Conservation (phyloP, 2,888 invertebrate genomes). For the Athetis lepigone region DNA sequence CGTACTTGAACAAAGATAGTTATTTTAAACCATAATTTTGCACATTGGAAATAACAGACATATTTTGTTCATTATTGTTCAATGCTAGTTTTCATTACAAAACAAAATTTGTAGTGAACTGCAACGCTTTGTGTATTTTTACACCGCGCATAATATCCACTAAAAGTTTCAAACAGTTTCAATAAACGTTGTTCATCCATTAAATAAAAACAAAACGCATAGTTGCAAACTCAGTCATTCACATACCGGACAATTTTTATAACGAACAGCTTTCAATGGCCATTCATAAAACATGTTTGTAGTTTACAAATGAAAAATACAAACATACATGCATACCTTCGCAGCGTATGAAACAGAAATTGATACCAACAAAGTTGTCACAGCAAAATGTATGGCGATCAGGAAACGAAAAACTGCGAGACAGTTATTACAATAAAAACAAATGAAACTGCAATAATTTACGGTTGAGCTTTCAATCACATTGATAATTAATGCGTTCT, state of each 20-base stretch:
- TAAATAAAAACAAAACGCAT: constrained; percentile 10
- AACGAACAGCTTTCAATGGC: constrained; percentile 29
- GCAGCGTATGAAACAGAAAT: constrained; percentile 28
- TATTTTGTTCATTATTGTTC: too few species aligned
- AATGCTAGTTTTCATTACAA: too few species aligned
- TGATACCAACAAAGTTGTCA: constrained; percentile 52
- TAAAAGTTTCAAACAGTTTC: constrained; percentile 1
- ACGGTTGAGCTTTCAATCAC: constrained; percentile 61
- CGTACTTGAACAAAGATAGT: too few species aligned
- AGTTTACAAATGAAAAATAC: constrained; percentile 32
- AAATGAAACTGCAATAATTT: constrained; percentile 55
- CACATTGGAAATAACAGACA: too few species aligned
- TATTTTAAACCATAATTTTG: too few species aligned
- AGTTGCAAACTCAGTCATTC: constrained; percentile 12
- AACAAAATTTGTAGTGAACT: neutral
- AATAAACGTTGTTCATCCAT: constrained; percentile 6
- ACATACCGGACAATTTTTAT: constrained; percentile 16
- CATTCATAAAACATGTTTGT: constrained; percentile 48
- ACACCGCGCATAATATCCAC: neutral
- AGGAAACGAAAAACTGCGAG: constrained; percentile 33
- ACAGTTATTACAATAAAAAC: constrained; percentile 41
- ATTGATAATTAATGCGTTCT: constrained; percentile 60
- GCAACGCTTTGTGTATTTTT: neutral
- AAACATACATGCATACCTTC: constrained; percentile 28
- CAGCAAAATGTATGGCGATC: constrained; percentile 35